A percentile compares a stretch with the other conserved stretches of the same genome.
phyloP scores from a whole-genome alignment of 2,113 vertebrate genomes.

The Orientallactaga bullata region DNA sequence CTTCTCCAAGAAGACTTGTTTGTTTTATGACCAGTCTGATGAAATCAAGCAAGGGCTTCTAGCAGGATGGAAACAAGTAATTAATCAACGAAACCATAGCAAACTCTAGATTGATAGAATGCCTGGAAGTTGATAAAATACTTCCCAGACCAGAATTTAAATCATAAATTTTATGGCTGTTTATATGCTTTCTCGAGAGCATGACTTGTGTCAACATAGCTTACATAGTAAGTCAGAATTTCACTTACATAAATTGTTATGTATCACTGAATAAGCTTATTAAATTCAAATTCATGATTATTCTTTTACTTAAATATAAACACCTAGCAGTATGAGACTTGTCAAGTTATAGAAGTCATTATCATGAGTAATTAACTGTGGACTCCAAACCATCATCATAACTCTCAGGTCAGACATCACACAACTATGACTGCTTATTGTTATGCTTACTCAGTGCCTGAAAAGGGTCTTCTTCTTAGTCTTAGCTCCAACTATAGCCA shows the following conservation, averaged over 20 bases:
- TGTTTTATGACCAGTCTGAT: background rate
- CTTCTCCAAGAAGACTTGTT: background rate
- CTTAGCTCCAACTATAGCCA: background rate
- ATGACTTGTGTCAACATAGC: conserved; percentile 41
- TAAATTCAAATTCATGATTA: conserved; percentile 41
- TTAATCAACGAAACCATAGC: conserved; percentile 1
- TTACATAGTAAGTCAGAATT: conserved; percentile 7
- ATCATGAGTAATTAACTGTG: conserved; percentile 41
- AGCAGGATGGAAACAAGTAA: background rate
- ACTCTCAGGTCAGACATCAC: background rate
- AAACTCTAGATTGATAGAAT: background rate
- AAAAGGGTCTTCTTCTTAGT: background rate
- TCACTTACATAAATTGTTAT: conserved; percentile 20
- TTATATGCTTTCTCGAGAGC: conserved; percentile 14
- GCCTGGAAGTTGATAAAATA: background rate
- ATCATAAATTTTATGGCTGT: conserved; percentile 39
- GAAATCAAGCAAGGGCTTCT: background rate
- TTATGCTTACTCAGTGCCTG: background rate
- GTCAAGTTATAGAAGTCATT: background rate
- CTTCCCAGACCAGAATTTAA: conserved; percentile 40
- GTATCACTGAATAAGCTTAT: conserved; percentile 31
- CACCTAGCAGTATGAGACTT: conserved; percentile 10
- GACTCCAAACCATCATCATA: conserved; percentile 14
- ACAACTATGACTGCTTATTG: background rate
- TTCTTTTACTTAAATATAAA: conserved; percentile 9